Conservation (phyloP, 2,113 vertebrate genomes). For the Struthio camelus region DNA sequence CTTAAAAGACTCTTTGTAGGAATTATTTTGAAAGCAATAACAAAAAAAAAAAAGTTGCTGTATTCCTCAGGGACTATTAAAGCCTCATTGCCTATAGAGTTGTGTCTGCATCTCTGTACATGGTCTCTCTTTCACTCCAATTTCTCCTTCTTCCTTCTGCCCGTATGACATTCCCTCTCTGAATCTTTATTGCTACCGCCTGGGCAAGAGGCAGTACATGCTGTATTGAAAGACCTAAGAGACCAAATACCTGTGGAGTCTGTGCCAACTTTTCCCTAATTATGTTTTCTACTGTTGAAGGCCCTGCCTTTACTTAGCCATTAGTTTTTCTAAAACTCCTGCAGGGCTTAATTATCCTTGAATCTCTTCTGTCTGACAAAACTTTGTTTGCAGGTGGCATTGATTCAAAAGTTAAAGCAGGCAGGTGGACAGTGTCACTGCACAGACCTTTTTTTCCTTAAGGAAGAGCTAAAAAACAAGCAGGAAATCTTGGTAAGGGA, state of each 20-base stretch:
- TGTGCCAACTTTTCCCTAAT: background rate
- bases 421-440: background rate
- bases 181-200: background rate
- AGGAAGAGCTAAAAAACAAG: background rate
- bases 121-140: background rate
- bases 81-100: background rate
- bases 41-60: background rate
- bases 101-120: background rate
- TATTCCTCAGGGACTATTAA: background rate
- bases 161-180: rapidly evolving
- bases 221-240: background rate
- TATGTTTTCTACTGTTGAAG: background rate
- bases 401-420: conserved; percentile 3
- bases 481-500: background rate
- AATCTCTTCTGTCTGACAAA: conserved; percentile 1
- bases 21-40: conserved; percentile 7
- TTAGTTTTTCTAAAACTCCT: background rate
- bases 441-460: conserved; percentile 26
- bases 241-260: background rate
- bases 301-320: background rate
- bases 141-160: background rate
- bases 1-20: background rate
- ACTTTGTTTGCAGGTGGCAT: background rate
- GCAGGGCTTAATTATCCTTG: background rate
- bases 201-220: background rate